Evolutionary conservation across 2,888 invertebrate species (phyloP), one percentile per base, ranked within the genome.

Genomic region (Scaptomyza tumidula): DNA sequence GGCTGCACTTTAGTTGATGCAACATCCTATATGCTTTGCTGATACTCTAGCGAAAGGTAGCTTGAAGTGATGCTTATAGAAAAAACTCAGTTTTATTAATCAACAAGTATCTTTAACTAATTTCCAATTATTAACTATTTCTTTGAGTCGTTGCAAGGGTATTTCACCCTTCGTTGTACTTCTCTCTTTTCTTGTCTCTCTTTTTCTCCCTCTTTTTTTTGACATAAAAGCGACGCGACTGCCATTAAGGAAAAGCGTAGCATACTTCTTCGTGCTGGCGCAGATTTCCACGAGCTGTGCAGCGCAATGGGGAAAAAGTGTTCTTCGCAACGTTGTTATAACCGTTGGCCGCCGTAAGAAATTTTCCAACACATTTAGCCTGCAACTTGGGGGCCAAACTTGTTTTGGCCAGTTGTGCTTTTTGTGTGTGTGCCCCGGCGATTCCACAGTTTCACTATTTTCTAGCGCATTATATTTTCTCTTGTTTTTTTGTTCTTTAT

Each of bases 361-460:
- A 88, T 83, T 83, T 83, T 83, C 88, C 83, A 88, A 86, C 86
- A 84, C 88, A 88, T 84, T 84, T 84, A 84, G 78, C 80, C 64
- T 66, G 78, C 67, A 82, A 78, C 75, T 59, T 59, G 73, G 53
- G 62, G 9, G 66, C 65, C 67, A 76, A 82, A 65, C 70, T 85
- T 79, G 82, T 79, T 87, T 83, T 79, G 82, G 82, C 79, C 82
- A 73, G 75, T 78, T 72, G 65, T 72, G 19, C 16, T 60, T 37
- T 39, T 14, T n/a, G n/a, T 39, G 7, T 39, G 39, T 66, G 50
- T 73, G 35, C 7, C 11, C 49, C 9, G 9, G 9, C 16, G 31
- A 6, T 9, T 16, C 19, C 11, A 11, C 10, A 39, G 39, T 7
- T 46, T 24, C 35, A 44, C 29, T 9, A 33, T 45, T 44, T 14